These are phyloP conservation scores for Labeo calbasu DNA, from an alignment of 2,797 vertebrate genomes.

Conservation along the genomic window DNA sequence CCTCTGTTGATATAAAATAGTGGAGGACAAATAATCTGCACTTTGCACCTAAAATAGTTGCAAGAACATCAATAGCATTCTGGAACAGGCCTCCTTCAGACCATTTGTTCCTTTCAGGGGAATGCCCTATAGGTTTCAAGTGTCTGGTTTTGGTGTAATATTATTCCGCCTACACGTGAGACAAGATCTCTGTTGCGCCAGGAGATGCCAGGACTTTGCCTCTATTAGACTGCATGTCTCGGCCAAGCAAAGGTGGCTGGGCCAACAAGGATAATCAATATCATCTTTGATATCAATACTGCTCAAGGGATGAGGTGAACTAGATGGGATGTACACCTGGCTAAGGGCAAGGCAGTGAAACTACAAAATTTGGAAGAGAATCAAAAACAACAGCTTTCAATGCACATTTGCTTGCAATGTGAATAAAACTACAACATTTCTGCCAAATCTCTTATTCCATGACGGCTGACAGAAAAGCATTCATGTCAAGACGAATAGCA, in stretches of 20 bases:
- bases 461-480: not conserved
- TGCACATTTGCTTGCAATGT: not conserved
- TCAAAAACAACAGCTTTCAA: not conserved
- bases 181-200: not conserved
- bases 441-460: not conserved
- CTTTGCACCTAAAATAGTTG: constrained; percentile 13
- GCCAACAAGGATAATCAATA: not conserved
- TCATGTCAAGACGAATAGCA: not conserved
- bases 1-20: not conserved
- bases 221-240: not conserved
- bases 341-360: not conserved
- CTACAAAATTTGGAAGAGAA: not conserved
- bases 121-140: constrained; percentile 16
- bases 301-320: not conserved
- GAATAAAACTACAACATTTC: not conserved
- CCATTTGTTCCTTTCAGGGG: constrained; percentile 1
- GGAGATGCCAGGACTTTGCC: not conserved
- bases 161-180: not conserved
- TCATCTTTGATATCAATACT: not conserved
- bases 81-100: not conserved
- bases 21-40: not conserved
- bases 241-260: not conserved
- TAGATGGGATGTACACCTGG: not conserved
- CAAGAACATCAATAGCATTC: constrained; percentile 3
- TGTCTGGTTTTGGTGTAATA: constrained; percentile 19